These are phyloP conservation scores for Amiota communis DNA, from an alignment of 2,888 invertebrate species.

Conservation along the genomic window DNA sequence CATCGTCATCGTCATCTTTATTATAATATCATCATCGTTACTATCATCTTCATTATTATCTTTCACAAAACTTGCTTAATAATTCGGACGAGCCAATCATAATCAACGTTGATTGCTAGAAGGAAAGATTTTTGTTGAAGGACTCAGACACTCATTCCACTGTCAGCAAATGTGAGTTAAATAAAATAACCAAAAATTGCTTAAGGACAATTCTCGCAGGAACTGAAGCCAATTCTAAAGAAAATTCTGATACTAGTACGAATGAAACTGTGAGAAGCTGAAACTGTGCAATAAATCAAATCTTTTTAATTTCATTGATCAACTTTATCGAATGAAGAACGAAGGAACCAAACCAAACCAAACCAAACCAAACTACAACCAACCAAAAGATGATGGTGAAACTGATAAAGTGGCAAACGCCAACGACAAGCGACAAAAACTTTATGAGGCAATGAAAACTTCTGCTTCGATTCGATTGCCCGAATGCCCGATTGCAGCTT, in stretches of 20 bases:
- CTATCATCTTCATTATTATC: not conserved
- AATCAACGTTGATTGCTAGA: slow-evolving; percentile 7
- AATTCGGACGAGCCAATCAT: not conserved
- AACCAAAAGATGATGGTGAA: not conserved
- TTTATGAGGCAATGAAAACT: slow-evolving; percentile 9
- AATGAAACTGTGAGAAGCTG: too few species aligned
- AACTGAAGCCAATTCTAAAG: slow-evolving; percentile 38
- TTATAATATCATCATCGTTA: not conserved
- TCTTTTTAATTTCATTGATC: slow-evolving; percentile 67
- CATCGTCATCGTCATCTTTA: not conserved
- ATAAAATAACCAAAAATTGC: not conserved
- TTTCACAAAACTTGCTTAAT: not conserved
- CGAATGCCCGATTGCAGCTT: not conserved
- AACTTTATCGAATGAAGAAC: slow-evolving; percentile 44
- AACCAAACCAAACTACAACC: too few species aligned
- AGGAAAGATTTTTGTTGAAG: not conserved
- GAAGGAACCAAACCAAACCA: not conserved
- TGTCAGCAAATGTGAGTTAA: too few species aligned
- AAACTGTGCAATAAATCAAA: slow-evolving; percentile 52
- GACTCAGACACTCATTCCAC: too few species aligned
- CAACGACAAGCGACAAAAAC: not conserved
- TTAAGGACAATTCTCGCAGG: slow-evolving; percentile 1
- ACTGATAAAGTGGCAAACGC: not conserved
- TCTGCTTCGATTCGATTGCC: not conserved
- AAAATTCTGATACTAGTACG: slow-evolving; percentile 47